A percentile compares a stretch with the other conserved stretches of the same genome.
Evolutionary conservation across 2,113 vertebrate species (phyloP).

Genomic region (Todiramphus saurophagus): DNA sequence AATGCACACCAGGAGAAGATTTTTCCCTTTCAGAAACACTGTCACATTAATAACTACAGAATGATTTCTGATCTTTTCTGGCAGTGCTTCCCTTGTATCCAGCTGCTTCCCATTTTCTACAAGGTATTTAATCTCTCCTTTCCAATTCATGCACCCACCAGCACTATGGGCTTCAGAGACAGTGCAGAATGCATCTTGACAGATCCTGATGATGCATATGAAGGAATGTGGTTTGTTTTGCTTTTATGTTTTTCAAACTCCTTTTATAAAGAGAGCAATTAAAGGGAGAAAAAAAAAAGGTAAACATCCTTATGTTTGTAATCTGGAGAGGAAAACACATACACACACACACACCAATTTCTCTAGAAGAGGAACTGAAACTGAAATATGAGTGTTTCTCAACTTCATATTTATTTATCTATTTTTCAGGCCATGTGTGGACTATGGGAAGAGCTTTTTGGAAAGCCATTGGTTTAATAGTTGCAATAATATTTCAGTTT

Average conservation of each 20-base stretch:
- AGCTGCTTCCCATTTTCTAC: neutral
- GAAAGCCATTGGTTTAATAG: neutral
- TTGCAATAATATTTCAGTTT: neutral
- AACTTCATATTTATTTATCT: neutral
- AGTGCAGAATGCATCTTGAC: neutral
- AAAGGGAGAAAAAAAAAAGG: rapidly evolving
- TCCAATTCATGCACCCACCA: neutral
- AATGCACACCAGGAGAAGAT: neutral
- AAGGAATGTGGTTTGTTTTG: neutral
- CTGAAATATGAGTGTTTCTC: neutral
- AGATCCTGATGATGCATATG: neutral
- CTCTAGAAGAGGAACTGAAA: neutral
- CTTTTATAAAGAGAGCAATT: neutral
- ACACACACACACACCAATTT: neutral
- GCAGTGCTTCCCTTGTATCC: neutral
- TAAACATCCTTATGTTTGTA: neutral
- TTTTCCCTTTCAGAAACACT: neutral
- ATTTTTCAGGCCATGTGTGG: neutral
- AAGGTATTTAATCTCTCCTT: neutral
- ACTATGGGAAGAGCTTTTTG: neutral
- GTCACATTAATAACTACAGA: neutral
- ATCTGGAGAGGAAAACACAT: too few species aligned
- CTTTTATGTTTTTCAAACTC: neutral
- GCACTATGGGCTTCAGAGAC: neutral
- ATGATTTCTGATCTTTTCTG: neutral